Percentiles rank a stretch among this genome's conserved stretches.
Evolutionary conservation across 2,797 vertebrate species (phyloP).

Genomic region (Carapus acus): DNA sequence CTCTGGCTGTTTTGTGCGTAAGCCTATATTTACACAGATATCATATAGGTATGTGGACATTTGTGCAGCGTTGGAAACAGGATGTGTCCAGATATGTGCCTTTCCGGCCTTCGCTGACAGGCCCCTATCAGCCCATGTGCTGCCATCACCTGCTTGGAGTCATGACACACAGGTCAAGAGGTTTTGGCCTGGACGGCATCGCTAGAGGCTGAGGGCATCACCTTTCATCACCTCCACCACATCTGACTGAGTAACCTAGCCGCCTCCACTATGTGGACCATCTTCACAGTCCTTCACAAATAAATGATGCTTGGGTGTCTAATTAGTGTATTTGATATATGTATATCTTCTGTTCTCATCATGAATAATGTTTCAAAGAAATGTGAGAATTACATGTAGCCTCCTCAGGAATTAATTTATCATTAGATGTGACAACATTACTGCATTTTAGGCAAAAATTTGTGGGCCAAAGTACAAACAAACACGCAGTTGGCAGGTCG

Average conservation of each 20-base stretch:
- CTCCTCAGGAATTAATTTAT: no score
- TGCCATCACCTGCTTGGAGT: constrained; percentile 59
- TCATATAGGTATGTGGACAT: constrained; percentile 62
- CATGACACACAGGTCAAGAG: constrained; percentile 64
- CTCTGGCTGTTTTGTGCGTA: constrained; percentile 15
- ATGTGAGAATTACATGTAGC: no score
- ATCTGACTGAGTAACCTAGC: constrained; percentile 7
- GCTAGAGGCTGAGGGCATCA: constrained; percentile 8
- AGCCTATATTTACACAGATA: constrained; percentile 15
- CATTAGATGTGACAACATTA: no score
- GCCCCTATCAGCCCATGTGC: constrained; percentile 56
- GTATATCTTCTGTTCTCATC: no score
- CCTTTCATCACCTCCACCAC: constrained; percentile 44
- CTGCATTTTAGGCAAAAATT: no score
- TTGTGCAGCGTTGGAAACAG: constrained; percentile 70
- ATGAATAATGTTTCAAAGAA: no score
- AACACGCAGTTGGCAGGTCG: no score
- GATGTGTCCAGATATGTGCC: constrained; percentile 74
- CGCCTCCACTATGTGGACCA: background rate
- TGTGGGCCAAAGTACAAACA: no score
- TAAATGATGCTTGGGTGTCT: background rate
- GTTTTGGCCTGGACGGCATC: constrained; percentile 46
- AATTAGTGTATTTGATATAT: no score
- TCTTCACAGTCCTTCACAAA: background rate
- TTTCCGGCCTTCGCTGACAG: constrained; percentile 59